Evolutionary conservation across 2,113 vertebrate species (phyloP).

Genomic region (Epinephelus fuscoguttatus): DNA sequence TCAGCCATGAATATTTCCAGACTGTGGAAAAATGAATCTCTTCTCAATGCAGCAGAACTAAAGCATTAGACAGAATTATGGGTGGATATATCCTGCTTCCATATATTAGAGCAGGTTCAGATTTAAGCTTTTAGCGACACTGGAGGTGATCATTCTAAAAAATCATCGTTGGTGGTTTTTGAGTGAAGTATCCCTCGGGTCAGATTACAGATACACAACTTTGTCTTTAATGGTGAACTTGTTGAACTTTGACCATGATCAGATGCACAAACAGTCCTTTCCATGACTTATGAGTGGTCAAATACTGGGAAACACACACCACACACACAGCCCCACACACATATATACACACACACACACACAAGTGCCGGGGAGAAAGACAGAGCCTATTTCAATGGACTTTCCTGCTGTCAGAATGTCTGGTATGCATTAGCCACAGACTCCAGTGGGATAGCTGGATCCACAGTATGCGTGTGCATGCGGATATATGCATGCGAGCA

Average conservation of each 20-base stretch:
- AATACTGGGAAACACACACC: conserved; percentile 64
- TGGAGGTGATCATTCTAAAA: not conserved
- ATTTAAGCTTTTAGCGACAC: conserved; percentile 28
- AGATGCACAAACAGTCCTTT: conserved; percentile 71
- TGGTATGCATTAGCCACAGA: conserved; percentile 88
- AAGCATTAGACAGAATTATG: conserved; percentile 55
- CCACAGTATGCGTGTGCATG: conserved; percentile 77
- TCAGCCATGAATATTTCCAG: conserved; percentile 83
- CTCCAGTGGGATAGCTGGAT: conserved; percentile 86
- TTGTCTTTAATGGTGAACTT: conserved; percentile 48
- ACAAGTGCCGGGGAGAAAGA: conserved; percentile 60
- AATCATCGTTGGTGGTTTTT: conserved; percentile 6
- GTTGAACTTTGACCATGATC: conserved; percentile 72
- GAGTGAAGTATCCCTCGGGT: conserved; percentile 8
- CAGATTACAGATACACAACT: conserved; percentile 16
- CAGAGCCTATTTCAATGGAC: conserved; percentile 80
- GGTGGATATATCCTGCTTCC: conserved; percentile 48
- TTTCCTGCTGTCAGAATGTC: conserved; percentile 89
- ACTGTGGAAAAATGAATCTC: conserved; percentile 76
- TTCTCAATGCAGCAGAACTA: conserved; percentile 67
- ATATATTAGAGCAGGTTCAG: conserved; percentile 62
- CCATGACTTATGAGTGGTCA: conserved; percentile 74
- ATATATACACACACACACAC: conserved; percentile 33
- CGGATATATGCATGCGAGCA: conserved; percentile 52
- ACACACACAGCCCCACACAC: conserved; percentile 13